Conservation (phyloP, 2,113 vertebrate species). For the Ochotona curzoniae region DNA sequence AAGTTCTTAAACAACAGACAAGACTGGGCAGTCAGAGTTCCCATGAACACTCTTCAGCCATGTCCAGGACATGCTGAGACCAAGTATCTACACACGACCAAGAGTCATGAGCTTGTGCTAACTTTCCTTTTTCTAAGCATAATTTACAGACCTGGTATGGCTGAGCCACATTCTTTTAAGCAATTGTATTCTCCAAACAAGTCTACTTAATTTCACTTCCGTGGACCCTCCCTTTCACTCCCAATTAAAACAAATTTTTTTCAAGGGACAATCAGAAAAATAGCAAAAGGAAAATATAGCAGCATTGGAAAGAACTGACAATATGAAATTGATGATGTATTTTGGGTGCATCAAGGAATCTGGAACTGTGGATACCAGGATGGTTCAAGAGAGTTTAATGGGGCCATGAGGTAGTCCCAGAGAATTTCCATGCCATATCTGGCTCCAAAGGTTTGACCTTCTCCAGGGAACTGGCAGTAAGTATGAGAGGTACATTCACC, state of each 20-base stretch:
- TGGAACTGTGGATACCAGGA: neutral
- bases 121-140: neutral
- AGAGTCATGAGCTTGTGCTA: neutral
- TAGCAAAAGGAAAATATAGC: neutral
- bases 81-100: slow-evolving; percentile 21
- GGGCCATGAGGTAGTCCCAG: neutral
- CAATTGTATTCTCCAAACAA: slow-evolving; percentile 12
- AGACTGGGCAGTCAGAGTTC: neutral
- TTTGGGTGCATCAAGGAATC: neutral
- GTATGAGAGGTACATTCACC: neutral
- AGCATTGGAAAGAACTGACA: neutral
- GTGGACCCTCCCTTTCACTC: neutral
- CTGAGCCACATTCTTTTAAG: neutral
- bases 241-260: neutral
- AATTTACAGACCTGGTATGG: neutral
- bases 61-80: neutral
- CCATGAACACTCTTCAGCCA: neutral
- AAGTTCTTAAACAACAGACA: slow-evolving; percentile 9
- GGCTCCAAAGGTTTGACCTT: neutral
- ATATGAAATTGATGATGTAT: neutral
- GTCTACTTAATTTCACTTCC: neutral
- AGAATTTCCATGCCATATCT: neutral
- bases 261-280: neutral
- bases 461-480: neutral
- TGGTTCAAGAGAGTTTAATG: neutral